A percentile compares a stretch with the other conserved stretches of the same genome.
These are phyloP conservation scores for Dicranocentrus wangi DNA, from an alignment of 2,888 invertebrate species.

Conservation along the genomic window DNA sequence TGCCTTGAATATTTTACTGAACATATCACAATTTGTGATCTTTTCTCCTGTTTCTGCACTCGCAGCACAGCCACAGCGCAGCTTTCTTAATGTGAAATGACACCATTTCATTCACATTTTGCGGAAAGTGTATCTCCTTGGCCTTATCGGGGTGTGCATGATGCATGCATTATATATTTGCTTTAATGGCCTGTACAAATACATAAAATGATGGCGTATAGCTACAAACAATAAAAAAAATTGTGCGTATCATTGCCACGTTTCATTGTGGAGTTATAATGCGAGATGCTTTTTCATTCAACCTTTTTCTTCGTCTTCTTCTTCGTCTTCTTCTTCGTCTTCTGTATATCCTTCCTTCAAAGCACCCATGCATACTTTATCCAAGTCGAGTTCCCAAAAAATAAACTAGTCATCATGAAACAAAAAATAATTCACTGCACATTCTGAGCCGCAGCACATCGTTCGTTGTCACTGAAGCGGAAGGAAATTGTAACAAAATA, in stretches of 20 bases:
- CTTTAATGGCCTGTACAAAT: constrained; percentile 32
- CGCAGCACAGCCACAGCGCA: too few relatives aligned
- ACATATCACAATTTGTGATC: too few relatives aligned
- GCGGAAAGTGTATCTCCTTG: not conserved
- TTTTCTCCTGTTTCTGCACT: constrained; percentile 12
- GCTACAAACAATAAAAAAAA: not conserved
- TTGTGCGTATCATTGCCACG: not conserved
- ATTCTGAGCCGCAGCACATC: too few relatives aligned
- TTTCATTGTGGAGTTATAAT: not conserved
- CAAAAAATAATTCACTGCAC: too few relatives aligned
- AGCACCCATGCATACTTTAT: constrained; percentile 38
- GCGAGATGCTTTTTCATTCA: not conserved
- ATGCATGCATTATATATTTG: constrained; percentile 12
- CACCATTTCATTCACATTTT: constrained; percentile 28
- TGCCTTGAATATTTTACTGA: too few relatives aligned
- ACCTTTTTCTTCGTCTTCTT: not conserved
- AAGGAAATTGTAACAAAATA: constrained; percentile 35
- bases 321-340: not conserved
- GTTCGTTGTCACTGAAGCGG: constrained; percentile 37
- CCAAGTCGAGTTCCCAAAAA: not conserved
- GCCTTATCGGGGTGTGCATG: not conserved
- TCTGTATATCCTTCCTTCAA: not conserved
- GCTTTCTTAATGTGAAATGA: constrained; percentile 13
- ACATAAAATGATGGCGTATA: not conserved
- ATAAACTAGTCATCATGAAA: constrained; percentile 40